Percentiles rank a stretch among this genome's conserved stretches.
Evolutionary conservation across 2,797 vertebrate species (phyloP).

Genomic region (Acanthurus lineatus): DNA sequence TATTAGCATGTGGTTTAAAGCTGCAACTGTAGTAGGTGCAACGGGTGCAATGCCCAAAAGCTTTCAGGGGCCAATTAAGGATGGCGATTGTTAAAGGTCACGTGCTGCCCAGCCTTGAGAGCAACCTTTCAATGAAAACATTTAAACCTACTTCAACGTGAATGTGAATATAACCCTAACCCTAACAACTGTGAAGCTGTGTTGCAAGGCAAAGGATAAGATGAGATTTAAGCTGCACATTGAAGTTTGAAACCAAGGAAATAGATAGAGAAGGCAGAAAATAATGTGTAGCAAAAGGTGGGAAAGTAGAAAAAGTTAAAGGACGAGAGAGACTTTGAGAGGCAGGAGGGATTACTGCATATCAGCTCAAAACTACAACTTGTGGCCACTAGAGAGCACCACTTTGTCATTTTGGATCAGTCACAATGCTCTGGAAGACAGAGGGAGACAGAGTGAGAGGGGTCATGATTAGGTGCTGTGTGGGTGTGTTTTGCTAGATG

Average conservation of each 20-base stretch:
- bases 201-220: neutral
- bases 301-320: neutral
- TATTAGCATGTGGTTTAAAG: neutral
- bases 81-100: no score
- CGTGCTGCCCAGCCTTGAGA: no score
- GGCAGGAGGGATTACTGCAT: no score
- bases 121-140: no score
- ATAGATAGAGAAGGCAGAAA: neutral
- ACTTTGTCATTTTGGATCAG: slow-evolving; percentile 16
- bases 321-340: no score
- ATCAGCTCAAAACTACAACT: neutral
- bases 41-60: no score
- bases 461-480: slow-evolving; percentile 57
- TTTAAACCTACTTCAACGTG: no score
- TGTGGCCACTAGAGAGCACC: slow-evolving; percentile 55
- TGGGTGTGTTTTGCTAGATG: slow-evolving; percentile 65
- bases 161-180: no score
- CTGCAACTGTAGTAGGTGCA: no score
- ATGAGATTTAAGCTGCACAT: neutral
- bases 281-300: neutral
- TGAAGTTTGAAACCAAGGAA: neutral
- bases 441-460: slow-evolving; percentile 5
- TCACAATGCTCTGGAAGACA: neutral
- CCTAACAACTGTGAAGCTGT: neutral
- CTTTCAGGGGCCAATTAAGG: no score